Percentiles rank a stretch among this genome's conserved stretches.
phyloP scores from a whole-genome alignment of 2,797 vertebrate species.

The Hippoglossus hippoglossus region DNA sequence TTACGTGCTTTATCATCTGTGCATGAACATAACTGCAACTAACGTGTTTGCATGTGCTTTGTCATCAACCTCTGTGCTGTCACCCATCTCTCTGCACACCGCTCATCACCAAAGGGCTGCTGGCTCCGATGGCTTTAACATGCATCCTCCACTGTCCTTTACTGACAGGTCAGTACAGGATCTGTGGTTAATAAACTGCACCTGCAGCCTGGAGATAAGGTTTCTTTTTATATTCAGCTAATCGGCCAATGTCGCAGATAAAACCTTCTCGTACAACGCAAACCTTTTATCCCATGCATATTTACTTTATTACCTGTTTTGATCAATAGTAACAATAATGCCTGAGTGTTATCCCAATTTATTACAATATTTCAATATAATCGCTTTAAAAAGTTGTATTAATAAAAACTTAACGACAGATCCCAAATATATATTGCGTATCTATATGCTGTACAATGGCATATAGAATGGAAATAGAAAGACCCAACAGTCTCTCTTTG shows the following conservation, averaged over 20 bases:
- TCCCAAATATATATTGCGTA: too few species aligned
- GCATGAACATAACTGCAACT: constrained; percentile 56
- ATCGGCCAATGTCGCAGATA: neutral
- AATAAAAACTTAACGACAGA: too few species aligned
- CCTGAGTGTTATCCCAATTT: too few species aligned
- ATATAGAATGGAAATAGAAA: too few species aligned
- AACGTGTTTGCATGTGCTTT: constrained; percentile 69
- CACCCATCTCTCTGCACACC: constrained; percentile 39
- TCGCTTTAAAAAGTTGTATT: too few species aligned
- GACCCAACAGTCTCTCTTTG: too few species aligned
- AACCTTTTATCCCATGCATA: too few species aligned
- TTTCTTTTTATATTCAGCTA: neutral
- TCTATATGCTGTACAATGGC: too few species aligned
- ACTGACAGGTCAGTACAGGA: constrained; percentile 82
- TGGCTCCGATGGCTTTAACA: constrained; percentile 70
- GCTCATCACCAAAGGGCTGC: constrained; percentile 72
- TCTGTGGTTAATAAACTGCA: neutral
- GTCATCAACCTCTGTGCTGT: constrained; percentile 32
- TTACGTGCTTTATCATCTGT: constrained; percentile 35
- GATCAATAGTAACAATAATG: too few species aligned
- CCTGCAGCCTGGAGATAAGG: neutral
- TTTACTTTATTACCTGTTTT: too few species aligned
- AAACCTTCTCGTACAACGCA: neutral
- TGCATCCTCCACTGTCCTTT: constrained; percentile 72
- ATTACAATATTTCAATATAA: too few species aligned